phyloP scores from a whole-genome alignment of 2,797 vertebrate species.

The Malacoraja senta region DNA sequence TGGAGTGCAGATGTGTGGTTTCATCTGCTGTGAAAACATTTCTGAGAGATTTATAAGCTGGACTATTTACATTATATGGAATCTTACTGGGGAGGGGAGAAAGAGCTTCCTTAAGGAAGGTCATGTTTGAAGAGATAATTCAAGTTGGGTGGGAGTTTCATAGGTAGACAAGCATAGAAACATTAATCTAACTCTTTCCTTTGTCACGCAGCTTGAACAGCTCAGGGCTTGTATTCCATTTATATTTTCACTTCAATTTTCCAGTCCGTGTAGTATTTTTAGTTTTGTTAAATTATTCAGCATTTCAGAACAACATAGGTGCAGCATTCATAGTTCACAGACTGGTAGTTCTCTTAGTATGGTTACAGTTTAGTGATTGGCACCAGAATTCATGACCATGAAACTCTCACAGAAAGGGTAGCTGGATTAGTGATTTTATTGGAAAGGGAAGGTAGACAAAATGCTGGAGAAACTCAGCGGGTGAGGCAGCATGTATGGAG shows the following conservation, averaged over 20 bases:
- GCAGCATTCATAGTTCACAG: neutral
- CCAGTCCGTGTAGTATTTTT: neutral
- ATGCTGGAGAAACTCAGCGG: no score
- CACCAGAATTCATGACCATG: neutral
- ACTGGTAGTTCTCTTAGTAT: neutral
- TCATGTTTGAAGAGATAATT: no score
- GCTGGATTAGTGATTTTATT: neutral
- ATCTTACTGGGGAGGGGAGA: no score
- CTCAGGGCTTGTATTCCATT: neutral
- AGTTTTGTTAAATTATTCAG: constrained; percentile 35
- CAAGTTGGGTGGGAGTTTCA: no score
- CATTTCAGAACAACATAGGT: neutral
- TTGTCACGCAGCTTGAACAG: neutral
- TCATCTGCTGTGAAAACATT: no score
- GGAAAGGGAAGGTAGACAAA: no score
- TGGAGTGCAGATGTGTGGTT: no score
- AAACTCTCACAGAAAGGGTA: neutral
- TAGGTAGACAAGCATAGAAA: no score
- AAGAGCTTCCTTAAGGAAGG: no score
- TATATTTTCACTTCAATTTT: neutral
- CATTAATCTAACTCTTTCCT: neutral
- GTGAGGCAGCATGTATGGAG: no score
- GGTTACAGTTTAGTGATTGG: neutral
- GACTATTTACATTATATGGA: no score
- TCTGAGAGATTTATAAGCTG: no score